These are phyloP conservation scores for Agriotes lineatus DNA, from an alignment of 2,888 invertebrate genomes.

Conservation along the genomic window DNA sequence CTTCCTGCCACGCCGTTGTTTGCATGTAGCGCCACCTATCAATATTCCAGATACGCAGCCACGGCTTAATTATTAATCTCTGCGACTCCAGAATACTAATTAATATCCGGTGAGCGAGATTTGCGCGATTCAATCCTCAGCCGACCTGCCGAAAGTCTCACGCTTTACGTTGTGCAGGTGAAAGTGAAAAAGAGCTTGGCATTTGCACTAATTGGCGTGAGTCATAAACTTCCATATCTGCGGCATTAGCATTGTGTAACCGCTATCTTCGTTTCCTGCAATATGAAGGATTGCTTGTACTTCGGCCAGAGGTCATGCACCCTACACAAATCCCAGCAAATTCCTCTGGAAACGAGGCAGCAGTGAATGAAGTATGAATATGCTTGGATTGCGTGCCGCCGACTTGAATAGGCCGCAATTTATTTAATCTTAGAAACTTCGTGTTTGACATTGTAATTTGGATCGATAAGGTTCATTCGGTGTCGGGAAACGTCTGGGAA, in stretches of 20 bases:
- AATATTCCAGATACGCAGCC: too few species aligned
- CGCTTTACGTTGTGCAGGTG: not conserved
- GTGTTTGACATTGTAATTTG: not conserved
- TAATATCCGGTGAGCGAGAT: too few species aligned
- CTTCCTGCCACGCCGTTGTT: too few species aligned
- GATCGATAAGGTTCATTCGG: not conserved
- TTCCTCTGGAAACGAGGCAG: not conserved
- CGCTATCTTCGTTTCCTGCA: not conserved
- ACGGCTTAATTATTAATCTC: too few species aligned
- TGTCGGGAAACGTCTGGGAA: too few species aligned
- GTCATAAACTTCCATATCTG: not conserved
- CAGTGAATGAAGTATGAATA: too few species aligned
- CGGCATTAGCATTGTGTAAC: not conserved
- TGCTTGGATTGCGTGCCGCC: not conserved
- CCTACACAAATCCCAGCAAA: not conserved
- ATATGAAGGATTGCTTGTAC: not conserved
- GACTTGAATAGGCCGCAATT: not conserved
- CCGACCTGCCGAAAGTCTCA: not conserved
- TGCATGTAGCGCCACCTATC: too few species aligned
- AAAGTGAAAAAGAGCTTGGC: not conserved
- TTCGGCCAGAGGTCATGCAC: not conserved
- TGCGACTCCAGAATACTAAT: too few species aligned
- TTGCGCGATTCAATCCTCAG: not conserved
- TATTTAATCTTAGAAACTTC: not conserved
- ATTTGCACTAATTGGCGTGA: not conserved